Percentiles rank a stretch among this genome's conserved stretches.
These are phyloP conservation scores for Cantharis nigra DNA, from an alignment of 2,888 invertebrate genomes.

Conservation along the genomic window DNA sequence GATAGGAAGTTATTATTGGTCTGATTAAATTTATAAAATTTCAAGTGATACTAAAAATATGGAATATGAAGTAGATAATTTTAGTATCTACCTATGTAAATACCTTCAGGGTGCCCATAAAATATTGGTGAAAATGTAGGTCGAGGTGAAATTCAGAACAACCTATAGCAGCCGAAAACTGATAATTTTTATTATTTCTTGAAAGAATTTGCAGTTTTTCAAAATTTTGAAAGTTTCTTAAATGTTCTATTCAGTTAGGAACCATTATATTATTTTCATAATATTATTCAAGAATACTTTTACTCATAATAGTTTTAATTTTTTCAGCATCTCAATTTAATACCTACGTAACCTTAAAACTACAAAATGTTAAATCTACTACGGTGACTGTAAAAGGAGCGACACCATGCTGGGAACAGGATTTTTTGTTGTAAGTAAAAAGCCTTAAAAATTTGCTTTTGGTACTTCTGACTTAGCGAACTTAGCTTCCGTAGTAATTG, in stretches of 20 bases:
- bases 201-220: background rate
- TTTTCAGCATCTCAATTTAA: slow-evolving; percentile 86
- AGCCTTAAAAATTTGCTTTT: background rate
- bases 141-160: background rate
- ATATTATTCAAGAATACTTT: background rate
- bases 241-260: background rate
- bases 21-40: background rate
- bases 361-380: slow-evolving; percentile 97
- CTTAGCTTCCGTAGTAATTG: background rate
- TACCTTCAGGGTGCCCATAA: background rate
- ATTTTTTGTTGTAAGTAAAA: slow-evolving; percentile 94
- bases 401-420: slow-evolving; percentile 97
- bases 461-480: background rate
- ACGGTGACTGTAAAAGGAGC: slow-evolving; percentile 96
- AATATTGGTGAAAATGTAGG: background rate
- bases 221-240: background rate
- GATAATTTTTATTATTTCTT: background rate
- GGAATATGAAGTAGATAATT: too few relatives aligned
- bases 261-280: background rate
- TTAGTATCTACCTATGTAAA: background rate
- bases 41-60: background rate
- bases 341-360: slow-evolving; percentile 94
- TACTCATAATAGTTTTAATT: slow-evolving; percentile 19
- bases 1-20: too few relatives aligned
- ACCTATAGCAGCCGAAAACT: background rate